Base-by-base conservation (phyloP, 1,140 invertebrate genomes). In the Dendrolimus punctatus region DNA sequence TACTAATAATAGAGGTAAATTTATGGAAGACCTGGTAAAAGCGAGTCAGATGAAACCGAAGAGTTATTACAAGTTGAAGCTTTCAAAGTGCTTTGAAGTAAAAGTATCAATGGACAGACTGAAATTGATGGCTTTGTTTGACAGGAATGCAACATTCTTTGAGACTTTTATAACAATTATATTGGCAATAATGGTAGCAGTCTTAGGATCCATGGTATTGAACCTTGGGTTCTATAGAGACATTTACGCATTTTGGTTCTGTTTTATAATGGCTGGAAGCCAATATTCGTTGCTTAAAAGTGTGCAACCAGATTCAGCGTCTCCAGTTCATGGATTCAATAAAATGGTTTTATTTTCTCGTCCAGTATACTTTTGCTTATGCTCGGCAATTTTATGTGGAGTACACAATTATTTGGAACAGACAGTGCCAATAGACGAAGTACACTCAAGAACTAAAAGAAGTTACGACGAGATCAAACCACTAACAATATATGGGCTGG, bases 281-380 rank as follows among this genome's bases (percentile, higher is more conserved):
- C 98, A 99, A 79, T 99, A 99, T 83, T 99, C 98, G 1, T 87
- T 99, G 47, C 87, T 99, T 8, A 99, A 99, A 88, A 99, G 97
- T 82, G 98, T 99, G 4, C 98, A 99, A 75, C 98, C 98, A 2
- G 98, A 99, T 88, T 97, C 98, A 0, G 95, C 98, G 0, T 99
- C 98, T 5, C 98, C 98, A 0, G 98, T 98, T 8, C 98, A 99
- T 84, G 98, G 98, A 3, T 99, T 98, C 76, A 99, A 99, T 85
- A 93, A 96, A 65, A 93, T 99, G 53, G 96, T 99, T 36, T 94
- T 96, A 38, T 99, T 98, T 69, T 95, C 93, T 0, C 90, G 98
- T 55, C 96, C 98, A 8, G 93, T 99, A 10, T 99, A 99, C 79
- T 99, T 99, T 79, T 96, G 95, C 70, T 58, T 99, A 9, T 95